Base-by-base conservation (phyloP, 2,888 invertebrate genomes). In the Shargacucullia verbasci region DNA sequence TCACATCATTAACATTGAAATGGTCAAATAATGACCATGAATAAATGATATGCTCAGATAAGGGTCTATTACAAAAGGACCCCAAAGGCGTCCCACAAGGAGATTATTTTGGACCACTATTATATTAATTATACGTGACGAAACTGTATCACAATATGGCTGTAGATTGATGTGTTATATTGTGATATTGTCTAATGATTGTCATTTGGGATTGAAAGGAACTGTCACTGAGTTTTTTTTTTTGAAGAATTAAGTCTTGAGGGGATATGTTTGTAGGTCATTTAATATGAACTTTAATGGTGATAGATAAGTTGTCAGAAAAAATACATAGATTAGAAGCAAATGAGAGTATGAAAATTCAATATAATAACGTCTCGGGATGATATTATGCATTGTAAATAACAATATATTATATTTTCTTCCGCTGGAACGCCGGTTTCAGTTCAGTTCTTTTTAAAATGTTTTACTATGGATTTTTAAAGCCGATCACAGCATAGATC, bases 21-120 rank as follows among this genome's bases (percentile, higher is more conserved):
- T 88, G 93, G 93, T 92, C 93, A 93, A 93, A 93, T 93, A 93
- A 94, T 94, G 93, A 93, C 94, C 94, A 91, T 91, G 91, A 93
- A 93, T 93, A 93, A 92, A 91, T 92, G 87, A 90, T 90, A 80
- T 68, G 85, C 80, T 85, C 79, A 87, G 91, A 90, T 90, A 88
- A 89, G 88, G 91, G 88, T 86, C 85, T 80, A 73, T 82, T 79
- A 89, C 89, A 90, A 90, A 84, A 72, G 85, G 70, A 88, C 87
- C 87, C 87, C 67, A 83, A 83, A 84, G 86, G 87, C 79, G 82
- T 86, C 62, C 77, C 79, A 57, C 85, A 87, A 88, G 88, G 86
- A 88, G 81, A 80, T 82, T 72, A 65, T 69, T 82, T 86, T 78
- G 86, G 84, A 77, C 84, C 86, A 82, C 79, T 86, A 80, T 84